Evolutionary conservation across 1,140 invertebrate genomes (phyloP).

Genomic region (Geopemphigus sp.): DNA sequence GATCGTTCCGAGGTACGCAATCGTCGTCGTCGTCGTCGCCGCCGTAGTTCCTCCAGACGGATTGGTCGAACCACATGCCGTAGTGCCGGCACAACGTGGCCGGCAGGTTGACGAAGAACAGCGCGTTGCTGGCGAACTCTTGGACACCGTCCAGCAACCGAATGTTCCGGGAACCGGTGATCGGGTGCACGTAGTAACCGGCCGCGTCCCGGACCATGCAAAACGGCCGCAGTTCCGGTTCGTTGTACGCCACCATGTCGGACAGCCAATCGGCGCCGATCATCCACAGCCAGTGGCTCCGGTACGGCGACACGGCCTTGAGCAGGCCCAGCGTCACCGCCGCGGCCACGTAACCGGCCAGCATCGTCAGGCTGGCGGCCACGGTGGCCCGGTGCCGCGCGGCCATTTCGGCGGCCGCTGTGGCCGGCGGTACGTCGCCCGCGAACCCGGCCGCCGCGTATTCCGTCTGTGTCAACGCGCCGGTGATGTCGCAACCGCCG

Average conservation of each 20-base stretch:
- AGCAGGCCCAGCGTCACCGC: not conserved
- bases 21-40: too few relatives aligned
- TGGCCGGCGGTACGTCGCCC: slow-evolving; percentile 4
- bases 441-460: not conserved
- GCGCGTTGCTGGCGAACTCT: not conserved
- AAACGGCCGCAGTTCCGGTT: not conserved
- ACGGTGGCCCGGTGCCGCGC: not conserved
- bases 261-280: not conserved
- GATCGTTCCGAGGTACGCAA: too few relatives aligned
- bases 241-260: not conserved
- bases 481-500: too few relatives aligned
- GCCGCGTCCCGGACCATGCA: not conserved
- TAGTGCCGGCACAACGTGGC: not conserved
- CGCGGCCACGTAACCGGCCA: not conserved
- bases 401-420: not conserved
- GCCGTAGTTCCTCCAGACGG: too few relatives aligned
- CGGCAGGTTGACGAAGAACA: not conserved
- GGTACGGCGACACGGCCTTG: not conserved
- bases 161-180: not conserved
- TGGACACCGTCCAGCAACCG: not conserved
- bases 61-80: too few relatives aligned
- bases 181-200: slow-evolving; percentile 1
- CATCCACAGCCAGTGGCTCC: slow-evolving; percentile 12
- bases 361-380: not conserved
- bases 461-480: not conserved